These are phyloP conservation scores for Xestia ashworthii DNA, from an alignment of 2,888 invertebrate species.

Conservation along the genomic window DNA sequence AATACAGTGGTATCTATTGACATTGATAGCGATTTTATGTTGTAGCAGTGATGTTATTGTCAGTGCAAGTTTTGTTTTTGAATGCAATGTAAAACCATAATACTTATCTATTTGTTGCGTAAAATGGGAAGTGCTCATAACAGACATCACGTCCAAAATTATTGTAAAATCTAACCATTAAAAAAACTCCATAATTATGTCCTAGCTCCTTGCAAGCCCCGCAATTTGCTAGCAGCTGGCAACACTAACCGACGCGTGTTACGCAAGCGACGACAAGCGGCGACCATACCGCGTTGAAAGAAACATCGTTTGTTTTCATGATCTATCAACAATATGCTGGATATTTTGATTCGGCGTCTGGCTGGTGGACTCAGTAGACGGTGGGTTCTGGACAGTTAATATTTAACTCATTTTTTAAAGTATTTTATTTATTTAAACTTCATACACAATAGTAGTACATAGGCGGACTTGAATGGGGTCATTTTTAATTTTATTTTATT, in stretches of 20 bases:
- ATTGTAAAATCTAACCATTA: not conserved
- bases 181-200: not conserved
- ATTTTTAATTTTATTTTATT: not conserved
- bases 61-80: not conserved
- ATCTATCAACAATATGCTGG: conserved; percentile 64
- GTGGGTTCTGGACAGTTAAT: not conserved
- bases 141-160: not conserved
- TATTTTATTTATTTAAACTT: too few relatives aligned
- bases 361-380: not conserved
- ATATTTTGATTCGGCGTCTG: conserved; percentile 68
- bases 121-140: not conserved
- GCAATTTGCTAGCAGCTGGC: conserved; percentile 53
- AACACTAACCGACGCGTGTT: conserved; percentile 52
- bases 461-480: too few relatives aligned
- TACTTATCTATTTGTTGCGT: not conserved
- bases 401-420: not conserved
- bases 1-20: not conserved
- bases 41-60: not conserved
- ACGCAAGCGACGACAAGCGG: conserved; percentile 68
- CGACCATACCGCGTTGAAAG: conserved; percentile 62
- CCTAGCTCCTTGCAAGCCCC: conserved; percentile 1
- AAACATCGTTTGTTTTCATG: conserved; percentile 66
- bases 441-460: too few relatives aligned
- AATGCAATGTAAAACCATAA: not conserved
- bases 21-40: not conserved